Conservation (phyloP, 1,140 invertebrate species). For the Apocrypta bakeri region DNA sequence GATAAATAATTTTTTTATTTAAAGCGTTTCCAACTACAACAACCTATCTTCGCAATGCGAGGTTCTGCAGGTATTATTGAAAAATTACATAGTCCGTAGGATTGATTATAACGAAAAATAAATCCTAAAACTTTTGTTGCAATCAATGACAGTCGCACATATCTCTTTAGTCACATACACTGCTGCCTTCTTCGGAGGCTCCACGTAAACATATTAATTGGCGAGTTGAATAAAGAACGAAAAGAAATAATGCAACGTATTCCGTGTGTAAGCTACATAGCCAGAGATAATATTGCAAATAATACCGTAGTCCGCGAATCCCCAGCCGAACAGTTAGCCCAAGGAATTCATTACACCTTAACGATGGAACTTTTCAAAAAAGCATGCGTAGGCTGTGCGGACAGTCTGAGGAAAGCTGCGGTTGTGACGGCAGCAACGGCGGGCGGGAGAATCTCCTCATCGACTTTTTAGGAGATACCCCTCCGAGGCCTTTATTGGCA, state of each 20-base stretch:
- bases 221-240: background rate
- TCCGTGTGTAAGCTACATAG: no score
- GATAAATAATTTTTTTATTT: no score
- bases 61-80: no score
- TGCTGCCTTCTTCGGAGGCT: no score
- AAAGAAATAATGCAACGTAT: background rate
- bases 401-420: background rate
- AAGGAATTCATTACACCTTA: constrained; percentile 33
- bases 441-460: constrained; percentile 8
- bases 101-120: no score
- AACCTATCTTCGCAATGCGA: no score
- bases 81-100: no score
- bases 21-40: no score
- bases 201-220: constrained; percentile 3
- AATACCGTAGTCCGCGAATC: constrained; percentile 7
- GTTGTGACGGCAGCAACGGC: background rate
- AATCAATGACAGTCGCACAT: no score
- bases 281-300: constrained; percentile 14
- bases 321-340: constrained; percentile 6
- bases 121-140: no score
- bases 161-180: no score
- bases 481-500: constrained; percentile 42
- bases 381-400: background rate
- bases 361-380: constrained; percentile 39
- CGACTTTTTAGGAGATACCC: constrained; percentile 42